Conservation (phyloP, 1,140 invertebrate species). For the Drosophila bocqueti region DNA sequence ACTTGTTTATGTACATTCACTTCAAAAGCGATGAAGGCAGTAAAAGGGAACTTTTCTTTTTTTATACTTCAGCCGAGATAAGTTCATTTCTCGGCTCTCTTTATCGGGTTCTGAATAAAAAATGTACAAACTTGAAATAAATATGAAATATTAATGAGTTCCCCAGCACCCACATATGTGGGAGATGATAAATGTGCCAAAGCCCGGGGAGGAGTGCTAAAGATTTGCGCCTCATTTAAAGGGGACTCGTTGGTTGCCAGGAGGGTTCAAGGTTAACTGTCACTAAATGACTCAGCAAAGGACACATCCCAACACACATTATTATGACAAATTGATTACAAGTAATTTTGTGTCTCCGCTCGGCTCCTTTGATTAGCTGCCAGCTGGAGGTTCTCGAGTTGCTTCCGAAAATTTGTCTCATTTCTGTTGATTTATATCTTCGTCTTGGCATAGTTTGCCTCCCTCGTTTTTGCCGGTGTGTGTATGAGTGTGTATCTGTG, state of each 20-base stretch:
- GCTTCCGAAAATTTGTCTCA: conserved; percentile 51
- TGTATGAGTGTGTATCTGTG: not conserved
- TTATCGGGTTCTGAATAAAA: conserved; percentile 44
- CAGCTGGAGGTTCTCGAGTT: conserved; percentile 17
- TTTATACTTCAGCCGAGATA: conserved; percentile 34
- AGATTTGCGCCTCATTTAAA: conserved; percentile 51
- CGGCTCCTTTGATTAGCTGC: conserved; percentile 52
- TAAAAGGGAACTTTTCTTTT: conserved; percentile 10
- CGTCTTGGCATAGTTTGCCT: conserved; percentile 26
- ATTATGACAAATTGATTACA: conserved; percentile 68
- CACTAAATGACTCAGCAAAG: conserved; percentile 46
- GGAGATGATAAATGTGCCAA: conserved; percentile 48
- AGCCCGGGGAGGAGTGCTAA: conserved; percentile 7
- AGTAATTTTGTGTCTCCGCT: conserved; percentile 46
- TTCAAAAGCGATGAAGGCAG: conserved; percentile 35
- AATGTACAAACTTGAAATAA: conserved; percentile 48
- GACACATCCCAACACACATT: conserved; percentile 26
- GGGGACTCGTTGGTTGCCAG: conserved; percentile 3
- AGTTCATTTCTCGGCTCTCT: conserved; percentile 27
- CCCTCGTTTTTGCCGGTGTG: not conserved
- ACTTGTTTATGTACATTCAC: conserved; percentile 1
- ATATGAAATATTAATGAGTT: conserved; percentile 58
- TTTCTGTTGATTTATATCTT: conserved; percentile 61
- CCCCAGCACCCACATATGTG: not conserved
- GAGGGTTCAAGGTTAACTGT: conserved; percentile 55